Conservation (phyloP, 92 coral and sea anemone species). For the Epizoanthus ramosus region DNA sequence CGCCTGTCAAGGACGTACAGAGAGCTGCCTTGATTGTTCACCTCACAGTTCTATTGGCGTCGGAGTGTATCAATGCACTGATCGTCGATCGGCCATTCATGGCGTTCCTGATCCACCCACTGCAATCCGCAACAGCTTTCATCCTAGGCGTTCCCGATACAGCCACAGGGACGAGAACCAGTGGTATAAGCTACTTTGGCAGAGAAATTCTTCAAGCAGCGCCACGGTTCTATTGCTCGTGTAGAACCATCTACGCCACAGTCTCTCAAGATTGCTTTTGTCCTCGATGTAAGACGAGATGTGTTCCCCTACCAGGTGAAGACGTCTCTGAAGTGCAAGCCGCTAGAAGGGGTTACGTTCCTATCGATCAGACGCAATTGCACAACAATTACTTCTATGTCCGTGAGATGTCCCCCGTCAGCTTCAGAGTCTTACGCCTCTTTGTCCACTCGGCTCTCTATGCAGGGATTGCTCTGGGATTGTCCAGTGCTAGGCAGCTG, state of each 20-base stretch:
- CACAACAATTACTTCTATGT: slow-evolving; percentile 43
- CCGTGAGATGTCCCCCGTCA: slow-evolving; percentile 68
- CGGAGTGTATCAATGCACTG: slow-evolving; percentile 29
- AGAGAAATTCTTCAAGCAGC: background rate
- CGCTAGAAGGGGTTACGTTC: slow-evolving; percentile 46
- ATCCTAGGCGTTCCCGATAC: slow-evolving; percentile 15
- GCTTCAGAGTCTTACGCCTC: slow-evolving; percentile 79
- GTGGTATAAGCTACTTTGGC: background rate
- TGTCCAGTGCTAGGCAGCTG: slow-evolving; percentile 49
- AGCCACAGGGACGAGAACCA: background rate
- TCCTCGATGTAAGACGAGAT: slow-evolving; percentile 32
- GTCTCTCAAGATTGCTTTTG: slow-evolving; percentile 18
- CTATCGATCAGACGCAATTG: background rate
- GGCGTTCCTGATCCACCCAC: slow-evolving; percentile 53
- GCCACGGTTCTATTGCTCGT: slow-evolving; percentile 4
- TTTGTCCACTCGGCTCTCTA: slow-evolving; percentile 80
- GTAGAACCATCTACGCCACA: slow-evolving; percentile 12
- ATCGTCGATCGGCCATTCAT: slow-evolving; percentile 32
- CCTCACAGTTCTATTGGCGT: slow-evolving; percentile 64
- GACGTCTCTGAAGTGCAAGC: background rate
- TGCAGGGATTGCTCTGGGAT: slow-evolving; percentile 72
- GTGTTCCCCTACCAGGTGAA: background rate
- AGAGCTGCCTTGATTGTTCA: slow-evolving; percentile 76
- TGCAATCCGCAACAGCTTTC: background rate
- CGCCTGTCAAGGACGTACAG: slow-evolving; percentile 68